A percentile compares a stretch with the other conserved stretches of the same genome.
These are phyloP conservation scores for Papilio glaucus DNA, from an alignment of 1,140 invertebrate genomes.

Conservation along the genomic window DNA sequence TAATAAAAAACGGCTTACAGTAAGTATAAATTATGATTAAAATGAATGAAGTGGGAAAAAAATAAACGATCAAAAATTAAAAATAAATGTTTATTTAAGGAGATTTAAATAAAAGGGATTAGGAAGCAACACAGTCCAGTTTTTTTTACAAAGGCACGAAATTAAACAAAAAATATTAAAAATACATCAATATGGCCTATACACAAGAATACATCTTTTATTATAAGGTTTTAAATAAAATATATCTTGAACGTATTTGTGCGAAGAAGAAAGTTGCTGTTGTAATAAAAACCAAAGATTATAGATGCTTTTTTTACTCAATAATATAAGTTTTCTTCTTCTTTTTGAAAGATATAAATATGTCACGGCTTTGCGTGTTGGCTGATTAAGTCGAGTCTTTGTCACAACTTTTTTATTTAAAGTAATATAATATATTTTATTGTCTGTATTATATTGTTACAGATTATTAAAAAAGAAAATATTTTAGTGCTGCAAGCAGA, in stretches of 20 bases:
- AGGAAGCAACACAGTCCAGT: conserved; percentile 56
- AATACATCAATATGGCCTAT: conserved; percentile 26
- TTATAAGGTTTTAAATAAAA: neutral
- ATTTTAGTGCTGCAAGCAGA: neutral
- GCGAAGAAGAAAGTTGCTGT: neutral
- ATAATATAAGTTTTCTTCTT: neutral
- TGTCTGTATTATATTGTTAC: conserved; percentile 26
- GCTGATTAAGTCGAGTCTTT: neutral
- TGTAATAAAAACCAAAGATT: neutral
- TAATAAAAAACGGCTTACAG: no score
- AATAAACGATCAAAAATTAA: conserved; percentile 53
- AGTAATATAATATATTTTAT: conserved; percentile 14
- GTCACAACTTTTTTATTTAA: neutral
- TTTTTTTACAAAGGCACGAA: conserved; percentile 46
- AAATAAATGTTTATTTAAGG: conserved; percentile 72
- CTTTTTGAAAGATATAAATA: conserved; percentile 2
- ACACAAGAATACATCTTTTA: conserved; percentile 14
- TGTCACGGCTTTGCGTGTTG: neutral
- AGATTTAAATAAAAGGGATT: conserved; percentile 67
- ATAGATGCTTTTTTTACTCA: neutral
- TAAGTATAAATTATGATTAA: no score
- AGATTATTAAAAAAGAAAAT: conserved; percentile 23
- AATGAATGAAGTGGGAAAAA: conserved; percentile 38
- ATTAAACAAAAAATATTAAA: conserved; percentile 36
- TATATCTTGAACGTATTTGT: neutral